phyloP scores from a whole-genome alignment of 1,140 invertebrate species.

The Brachystomella parvula region DNA sequence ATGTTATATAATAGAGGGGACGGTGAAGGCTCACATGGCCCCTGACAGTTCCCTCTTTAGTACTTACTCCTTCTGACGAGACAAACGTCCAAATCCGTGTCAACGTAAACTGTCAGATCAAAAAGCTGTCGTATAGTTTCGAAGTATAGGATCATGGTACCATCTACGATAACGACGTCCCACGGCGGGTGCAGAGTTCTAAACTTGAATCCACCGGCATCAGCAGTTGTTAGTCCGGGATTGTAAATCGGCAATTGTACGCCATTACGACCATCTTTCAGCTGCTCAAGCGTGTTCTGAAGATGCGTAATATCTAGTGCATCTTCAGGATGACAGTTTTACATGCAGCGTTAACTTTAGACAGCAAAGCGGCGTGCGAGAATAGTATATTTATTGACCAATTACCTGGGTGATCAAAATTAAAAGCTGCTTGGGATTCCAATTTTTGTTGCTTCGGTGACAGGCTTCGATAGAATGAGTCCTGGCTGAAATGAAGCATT shows the following conservation, averaged over 20 bases:
- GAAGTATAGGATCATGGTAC: background rate
- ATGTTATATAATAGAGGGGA: no score
- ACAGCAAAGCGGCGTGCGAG: no score
- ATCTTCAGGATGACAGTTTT: background rate
- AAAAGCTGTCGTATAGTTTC: background rate
- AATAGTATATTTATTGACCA: background rate
- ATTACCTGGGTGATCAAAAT: background rate
- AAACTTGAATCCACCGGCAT: background rate
- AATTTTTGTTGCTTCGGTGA: background rate
- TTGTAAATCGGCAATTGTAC: background rate
- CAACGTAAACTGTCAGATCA: background rate
- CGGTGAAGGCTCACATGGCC: no score
- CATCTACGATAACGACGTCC: background rate
- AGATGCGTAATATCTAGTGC: background rate
- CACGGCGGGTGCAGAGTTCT: background rate
- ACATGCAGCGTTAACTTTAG: background rate
- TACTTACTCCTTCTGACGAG: background rate
- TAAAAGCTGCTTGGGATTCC: background rate
- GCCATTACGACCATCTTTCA: background rate
- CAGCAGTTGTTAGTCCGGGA: no score
- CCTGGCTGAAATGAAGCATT: no score
- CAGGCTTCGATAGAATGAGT: background rate
- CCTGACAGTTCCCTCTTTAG: no score
- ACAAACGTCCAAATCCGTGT: background rate
- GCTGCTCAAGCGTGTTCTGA: background rate